Evolutionary conservation across 2,888 invertebrate genomes (phyloP).

Genomic region (Cantharis lateralis): DNA sequence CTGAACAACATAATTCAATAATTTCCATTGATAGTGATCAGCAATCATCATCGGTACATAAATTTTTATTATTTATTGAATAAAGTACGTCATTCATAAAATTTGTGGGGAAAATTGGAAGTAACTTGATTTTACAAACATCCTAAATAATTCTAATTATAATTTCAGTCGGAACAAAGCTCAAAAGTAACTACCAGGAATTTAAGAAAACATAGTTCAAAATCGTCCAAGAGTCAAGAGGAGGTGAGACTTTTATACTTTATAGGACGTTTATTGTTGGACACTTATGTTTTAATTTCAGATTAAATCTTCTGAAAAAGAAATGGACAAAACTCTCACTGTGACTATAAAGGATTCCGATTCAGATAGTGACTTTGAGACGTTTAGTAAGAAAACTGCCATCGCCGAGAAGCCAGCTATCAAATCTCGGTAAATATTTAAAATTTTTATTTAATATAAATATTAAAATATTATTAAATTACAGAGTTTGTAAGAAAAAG

Average conservation of each 20-base stretch:
- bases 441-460: too few species aligned
- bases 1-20: neutral
- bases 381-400: neutral
- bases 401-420: neutral
- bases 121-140: too few species aligned
- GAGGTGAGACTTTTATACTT: neutral
- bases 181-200: too few species aligned
- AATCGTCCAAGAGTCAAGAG: neutral
- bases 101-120: too few species aligned
- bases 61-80: neutral
- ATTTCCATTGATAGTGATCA: neutral
- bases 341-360: neutral
- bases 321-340: neutral
- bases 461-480: too few species aligned
- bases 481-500: neutral
- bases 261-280: neutral
- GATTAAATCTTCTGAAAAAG: neutral
- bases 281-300: neutral
- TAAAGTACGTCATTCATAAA: too few species aligned
- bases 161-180: neutral
- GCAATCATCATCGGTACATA: neutral
- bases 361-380: neutral
- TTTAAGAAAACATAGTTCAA: neutral
- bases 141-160: neutral
- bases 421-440: neutral